A percentile compares a stretch with the other conserved stretches of the same genome.
phyloP scores from a whole-genome alignment of 2,888 invertebrate species.

The Pachliopta kotzebuea region DNA sequence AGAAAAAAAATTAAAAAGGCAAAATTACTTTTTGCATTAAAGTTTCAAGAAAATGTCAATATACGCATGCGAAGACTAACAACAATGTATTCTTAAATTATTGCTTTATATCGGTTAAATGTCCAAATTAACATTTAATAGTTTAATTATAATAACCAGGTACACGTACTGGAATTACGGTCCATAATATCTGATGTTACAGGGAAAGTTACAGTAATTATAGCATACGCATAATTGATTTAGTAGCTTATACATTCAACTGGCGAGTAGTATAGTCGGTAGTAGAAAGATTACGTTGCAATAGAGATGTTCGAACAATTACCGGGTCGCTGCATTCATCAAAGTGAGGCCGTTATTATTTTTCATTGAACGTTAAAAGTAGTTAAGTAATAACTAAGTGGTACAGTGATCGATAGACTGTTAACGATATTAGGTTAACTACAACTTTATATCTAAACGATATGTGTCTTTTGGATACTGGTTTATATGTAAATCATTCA shows the following conservation, averaged over 20 bases:
- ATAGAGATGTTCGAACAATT: constrained; percentile 1
- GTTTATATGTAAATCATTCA: constrained; percentile 2
- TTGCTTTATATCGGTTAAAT: neutral
- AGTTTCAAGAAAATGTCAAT: no score
- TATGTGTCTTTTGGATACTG: constrained; percentile 8
- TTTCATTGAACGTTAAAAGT: constrained; percentile 6
- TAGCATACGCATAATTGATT: neutral
- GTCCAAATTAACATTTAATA: neutral
- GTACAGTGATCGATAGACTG: constrained; percentile 13
- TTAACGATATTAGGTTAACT: constrained; percentile 12
- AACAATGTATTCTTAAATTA: neutral
- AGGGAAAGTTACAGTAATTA: constrained; percentile 4
- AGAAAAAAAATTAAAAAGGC: no score
- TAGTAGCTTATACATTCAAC: neutral
- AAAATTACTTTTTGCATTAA: no score
- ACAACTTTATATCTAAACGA: constrained; percentile 5
- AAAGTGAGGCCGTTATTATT: constrained; percentile 7
- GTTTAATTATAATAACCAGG: neutral
- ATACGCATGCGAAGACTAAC: neutral
- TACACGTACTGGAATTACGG: neutral
- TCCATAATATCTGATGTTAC: neutral
- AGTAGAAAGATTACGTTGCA: neutral
- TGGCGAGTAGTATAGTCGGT: neutral
- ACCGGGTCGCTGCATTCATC: neutral
- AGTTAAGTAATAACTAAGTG: constrained; percentile 9